phyloP scores from a whole-genome alignment of 2,888 invertebrate genomes.

The Amphipyra berbera region DNA sequence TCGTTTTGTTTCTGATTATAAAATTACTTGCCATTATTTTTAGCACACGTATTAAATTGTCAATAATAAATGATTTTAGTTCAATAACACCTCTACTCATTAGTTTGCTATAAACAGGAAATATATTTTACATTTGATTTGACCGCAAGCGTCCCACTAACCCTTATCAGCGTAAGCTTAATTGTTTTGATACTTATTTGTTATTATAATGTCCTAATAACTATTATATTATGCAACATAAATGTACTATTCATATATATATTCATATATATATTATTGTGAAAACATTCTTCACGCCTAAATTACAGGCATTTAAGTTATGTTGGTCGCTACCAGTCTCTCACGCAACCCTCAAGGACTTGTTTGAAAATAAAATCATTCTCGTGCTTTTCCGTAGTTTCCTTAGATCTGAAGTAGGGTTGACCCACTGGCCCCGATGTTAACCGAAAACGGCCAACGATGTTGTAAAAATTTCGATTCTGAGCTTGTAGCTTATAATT shows the following conservation, averaged over 20 bases:
- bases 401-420: conserved; percentile 68
- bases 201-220: conserved; percentile 1
- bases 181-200: conserved; percentile 23
- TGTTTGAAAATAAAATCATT: conserved; percentile 68
- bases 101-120: conserved; percentile 40
- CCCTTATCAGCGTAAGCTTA: conserved; percentile 2
- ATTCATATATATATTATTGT: conserved; percentile 19
- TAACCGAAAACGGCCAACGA: conserved; percentile 48
- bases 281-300: conserved; percentile 42
- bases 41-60: neutral
- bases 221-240: conserved; percentile 5
- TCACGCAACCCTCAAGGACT: conserved; percentile 74
- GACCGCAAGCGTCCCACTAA: conserved; percentile 28
- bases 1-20: too few species aligned
- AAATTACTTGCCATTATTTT: too few species aligned
- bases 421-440: conserved; percentile 83
- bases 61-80: conserved; percentile 6
- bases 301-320: conserved; percentile 39
- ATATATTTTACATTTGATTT: too few species aligned
- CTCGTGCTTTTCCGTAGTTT: conserved; percentile 73
- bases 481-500: conserved; percentile 36
- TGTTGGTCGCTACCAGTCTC: conserved; percentile 47
- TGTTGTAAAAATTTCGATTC: conserved; percentile 50
- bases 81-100: conserved; percentile 7
- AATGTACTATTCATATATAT: too few species aligned